Base-by-base conservation (phyloP, 2,797 vertebrate genomes). In the Denticeps clupeoides region DNA sequence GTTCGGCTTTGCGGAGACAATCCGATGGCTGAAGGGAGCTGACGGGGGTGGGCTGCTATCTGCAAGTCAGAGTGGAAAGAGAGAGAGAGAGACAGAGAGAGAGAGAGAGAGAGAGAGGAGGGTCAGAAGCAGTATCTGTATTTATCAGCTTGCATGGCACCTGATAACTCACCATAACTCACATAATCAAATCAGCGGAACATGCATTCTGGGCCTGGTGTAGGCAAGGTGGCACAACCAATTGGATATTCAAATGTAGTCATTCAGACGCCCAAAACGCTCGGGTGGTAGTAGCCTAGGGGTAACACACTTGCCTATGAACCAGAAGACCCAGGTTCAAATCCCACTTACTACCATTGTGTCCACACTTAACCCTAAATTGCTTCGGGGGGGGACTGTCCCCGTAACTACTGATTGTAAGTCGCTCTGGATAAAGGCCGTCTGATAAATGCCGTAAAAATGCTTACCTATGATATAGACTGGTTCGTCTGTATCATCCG, bases 11-110 rank as follows among this genome's bases (percentile, higher is more conserved):
- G 90, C 81, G n/a, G 86, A 89, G 52, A 99, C 89, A 16, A 96
- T 75, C 28, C 90, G 87, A 58, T 99, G 95, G 68, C 73, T 83
- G 52, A 99, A 99, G 4, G 95, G 93, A 45, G 95, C 91, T 1
- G 75, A 29, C 4, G 87, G 84, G 50, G 88, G 83, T 7, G 68
- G 74, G 28, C 48, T 60, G 16, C 74, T 79, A 67, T 87, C 95
- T 99, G 58, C 32, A 78, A 53, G 4, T 2, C 12, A 28, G 51
- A 27, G n/a, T 25, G 18, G 28, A 7, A 18, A n/a, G 28, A 50
- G 70, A 79, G 38, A 87, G 82, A 28, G 84, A 79, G 10, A 78
- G 71, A 50, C 87, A 83, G 60, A 70, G 71, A 59, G 81, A 85
- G 5, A 79, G 73, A 15, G 82, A 79, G 3, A 83, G 53, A 26